Base-by-base conservation (phyloP, 2,888 invertebrate species). In the Erpobdella octoculata region DNA sequence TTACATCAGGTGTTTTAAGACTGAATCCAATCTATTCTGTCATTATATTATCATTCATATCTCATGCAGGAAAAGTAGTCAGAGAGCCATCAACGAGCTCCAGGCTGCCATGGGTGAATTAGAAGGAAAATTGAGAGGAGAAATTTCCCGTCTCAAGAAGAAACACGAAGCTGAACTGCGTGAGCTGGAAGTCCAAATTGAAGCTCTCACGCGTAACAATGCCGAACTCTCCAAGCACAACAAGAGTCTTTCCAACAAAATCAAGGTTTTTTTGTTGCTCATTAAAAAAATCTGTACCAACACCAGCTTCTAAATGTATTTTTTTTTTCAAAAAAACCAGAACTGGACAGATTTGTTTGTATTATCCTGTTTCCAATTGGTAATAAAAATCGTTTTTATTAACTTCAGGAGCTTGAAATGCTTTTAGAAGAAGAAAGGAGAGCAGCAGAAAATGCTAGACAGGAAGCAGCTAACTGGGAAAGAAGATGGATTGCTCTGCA, bases 201-300 rank as follows among this genome's bases (percentile, higher is more conserved):
- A 78, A 58, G 75, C 72, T 28, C 73, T 75, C 21, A 72, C 35
- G 71, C 68, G 78, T 18, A 69, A 73, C 73, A 78, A 79, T 71
- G 79, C 77, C 71, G 82, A 82, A 72, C 88, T 98, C 85, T 96
- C 96, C 86, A 92, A 93, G 79, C 92, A 94, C 86, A 96, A 97
- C 88, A 93, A 96, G 88, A 93, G 90, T 86, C 94, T 96, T 85
- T 92, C 93, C 78, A 88, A 93, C 84, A 92, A 92, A 86, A 88
- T 91, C 84, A 89, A 88, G 82, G 89, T 88, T 5, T 53, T 53
- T 53, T n/a, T 48, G 18, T 6, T 48, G 12, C 18, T 5, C n/a
- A n/a, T 48, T 21, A n/a, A 48, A 48, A 21, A 48, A 48, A n/a
- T n/a, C n/a, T n/a, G n/a, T n/a, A n/a, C n/a, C n/a, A n/a, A n/a